Evolutionary conservation across 2,113 vertebrate genomes (phyloP), one percentile per base, ranked within the genome.

Genomic region (Caranx ignobilis): DNA sequence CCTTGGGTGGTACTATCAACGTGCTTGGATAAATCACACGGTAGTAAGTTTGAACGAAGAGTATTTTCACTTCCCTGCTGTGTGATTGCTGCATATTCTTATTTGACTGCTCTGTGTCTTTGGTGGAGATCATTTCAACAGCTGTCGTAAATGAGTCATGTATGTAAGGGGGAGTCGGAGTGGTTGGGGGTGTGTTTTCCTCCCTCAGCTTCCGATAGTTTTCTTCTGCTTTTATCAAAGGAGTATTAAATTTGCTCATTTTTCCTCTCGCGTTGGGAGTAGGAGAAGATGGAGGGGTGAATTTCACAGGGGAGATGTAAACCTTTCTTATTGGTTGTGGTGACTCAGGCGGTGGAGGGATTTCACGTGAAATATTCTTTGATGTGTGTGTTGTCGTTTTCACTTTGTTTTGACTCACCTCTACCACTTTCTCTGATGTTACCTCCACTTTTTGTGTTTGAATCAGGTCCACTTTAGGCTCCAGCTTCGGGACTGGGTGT

Each of bases 221-320:
- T 91, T 96, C 95, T 90, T 97, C 96, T 43, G 97, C 95, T 82
- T 97, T 95, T 93, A 98, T 98, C 92, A 98, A 92, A 47, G 96
- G 94, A 11, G 97, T 98, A 91, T 94, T 96, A 87, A 97, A 98
- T 95, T 95, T 97, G 85, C 93, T 95, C 54, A 84, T 72, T 48
- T 96, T 96, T n/a, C 92, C 93, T 87, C 89, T 94, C 83, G 87
- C 88, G 56, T 73, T 84, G 18, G 91, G 91, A 43, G 91, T 72
- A 56, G 94, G 94, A 52, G 89, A 91, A 54, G 95, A 90, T 41
- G 96, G 90, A 45, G 96, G 95, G 67, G 96, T 96, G 59, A 96
- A 95, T 87, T 83, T 96, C 59, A 94, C 60, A 2, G 95, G 94
- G 52, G 95, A 77, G 6, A 92, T 78, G 78, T 90, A 83, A 71